Percentiles rank a stretch among this genome's conserved stretches.
phyloP scores from a whole-genome alignment of 2,797 vertebrate species.

The Falco cherrug region DNA sequence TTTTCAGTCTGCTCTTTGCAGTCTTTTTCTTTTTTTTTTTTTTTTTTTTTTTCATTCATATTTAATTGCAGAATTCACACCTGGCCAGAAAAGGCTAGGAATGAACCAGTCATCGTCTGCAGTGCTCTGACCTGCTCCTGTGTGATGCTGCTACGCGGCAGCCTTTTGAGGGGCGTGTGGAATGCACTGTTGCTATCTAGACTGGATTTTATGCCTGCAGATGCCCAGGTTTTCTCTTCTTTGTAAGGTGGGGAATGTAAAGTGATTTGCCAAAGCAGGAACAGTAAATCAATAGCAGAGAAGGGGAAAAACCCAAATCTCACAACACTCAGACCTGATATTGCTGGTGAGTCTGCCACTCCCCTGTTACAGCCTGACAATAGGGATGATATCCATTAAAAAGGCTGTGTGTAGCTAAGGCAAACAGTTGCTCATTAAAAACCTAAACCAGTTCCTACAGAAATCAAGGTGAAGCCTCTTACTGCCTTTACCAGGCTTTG shows the following conservation, averaged over 20 bases:
- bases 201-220: neutral
- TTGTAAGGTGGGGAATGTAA: neutral
- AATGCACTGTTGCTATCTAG: neutral
- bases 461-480: neutral
- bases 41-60: conserved; percentile 51
- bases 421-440: conserved; percentile 35
- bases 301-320: neutral
- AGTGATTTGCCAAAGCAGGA: neutral
- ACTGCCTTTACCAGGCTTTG: neutral
- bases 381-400: neutral
- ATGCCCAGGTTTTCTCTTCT: neutral
- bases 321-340: neutral
- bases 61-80: conserved; percentile 44
- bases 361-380: neutral
- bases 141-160: neutral
- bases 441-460: neutral
- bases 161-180: neutral
- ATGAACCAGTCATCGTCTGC: neutral
- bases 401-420: neutral
- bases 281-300: neutral
- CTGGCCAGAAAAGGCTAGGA: neutral
- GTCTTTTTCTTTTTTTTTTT: conserved; percentile 46
- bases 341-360: neutral
- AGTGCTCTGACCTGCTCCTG: neutral
- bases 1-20: conserved; percentile 42